phyloP scores from a whole-genome alignment of 2,888 invertebrate genomes.

The Stratiomys singularior region DNA sequence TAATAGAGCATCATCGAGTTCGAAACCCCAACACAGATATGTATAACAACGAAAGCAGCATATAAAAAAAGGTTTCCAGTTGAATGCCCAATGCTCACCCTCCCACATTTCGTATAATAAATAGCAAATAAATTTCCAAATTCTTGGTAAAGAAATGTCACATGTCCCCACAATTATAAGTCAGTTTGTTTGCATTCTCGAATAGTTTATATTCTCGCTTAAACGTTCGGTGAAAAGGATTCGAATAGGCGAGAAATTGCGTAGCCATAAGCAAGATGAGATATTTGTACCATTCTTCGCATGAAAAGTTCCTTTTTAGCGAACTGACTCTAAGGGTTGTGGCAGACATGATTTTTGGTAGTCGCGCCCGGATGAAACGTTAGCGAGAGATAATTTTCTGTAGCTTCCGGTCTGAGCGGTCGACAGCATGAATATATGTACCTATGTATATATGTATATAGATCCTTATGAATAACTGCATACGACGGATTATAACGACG shows the following conservation, averaged over 20 bases:
- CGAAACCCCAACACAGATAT: too few species aligned
- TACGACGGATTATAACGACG: too few species aligned
- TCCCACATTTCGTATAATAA: neutral
- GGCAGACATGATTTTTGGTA: conserved; percentile 6
- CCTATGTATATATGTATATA: too few species aligned
- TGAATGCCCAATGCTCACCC: neutral
- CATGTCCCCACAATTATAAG: conserved; percentile 20
- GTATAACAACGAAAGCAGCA: too few species aligned
- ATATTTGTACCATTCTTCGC: neutral
- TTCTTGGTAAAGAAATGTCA: conserved; percentile 19
- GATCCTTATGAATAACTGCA: too few species aligned
- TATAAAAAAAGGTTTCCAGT: neutral
- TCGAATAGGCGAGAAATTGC: neutral
- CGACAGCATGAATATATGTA: neutral
- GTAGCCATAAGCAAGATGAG: neutral
- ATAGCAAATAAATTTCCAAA: neutral
- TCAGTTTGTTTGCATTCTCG: neutral
- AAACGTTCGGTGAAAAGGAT: neutral
- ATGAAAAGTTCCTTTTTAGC: neutral
- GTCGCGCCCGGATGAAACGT: conserved; percentile 19
- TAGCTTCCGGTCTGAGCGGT: conserved; percentile 10
- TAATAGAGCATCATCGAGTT: too few species aligned
- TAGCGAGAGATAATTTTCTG: conserved; percentile 16
- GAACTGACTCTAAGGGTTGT: neutral
- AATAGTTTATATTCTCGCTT: neutral